phyloP scores from a whole-genome alignment of 23 tunicate species.

The Pegea sp. region DNA sequence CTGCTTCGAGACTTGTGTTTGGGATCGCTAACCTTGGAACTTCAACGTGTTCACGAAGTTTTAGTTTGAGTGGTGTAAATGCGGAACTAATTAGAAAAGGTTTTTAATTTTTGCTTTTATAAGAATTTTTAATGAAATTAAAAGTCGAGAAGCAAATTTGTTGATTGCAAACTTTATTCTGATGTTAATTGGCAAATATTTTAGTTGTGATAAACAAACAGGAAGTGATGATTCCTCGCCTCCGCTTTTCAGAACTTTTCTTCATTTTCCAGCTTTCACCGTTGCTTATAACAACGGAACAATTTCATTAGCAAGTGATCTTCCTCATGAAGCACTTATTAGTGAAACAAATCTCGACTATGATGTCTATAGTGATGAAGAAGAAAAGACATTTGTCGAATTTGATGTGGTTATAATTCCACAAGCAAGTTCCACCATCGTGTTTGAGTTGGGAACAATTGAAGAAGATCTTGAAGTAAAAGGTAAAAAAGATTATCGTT shows the following conservation, averaged over 20 bases:
- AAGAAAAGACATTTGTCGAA: constrained; percentile 20
- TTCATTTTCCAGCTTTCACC: constrained; percentile 29
- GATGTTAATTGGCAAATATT: too few species aligned
- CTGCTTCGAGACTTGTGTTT: constrained; percentile 14
- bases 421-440: constrained; percentile 50
- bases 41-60: constrained; percentile 39
- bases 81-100: constrained; percentile 24
- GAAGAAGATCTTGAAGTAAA: not conserved
- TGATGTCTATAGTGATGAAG: constrained; percentile 38
- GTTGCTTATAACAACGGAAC: constrained; percentile 87
- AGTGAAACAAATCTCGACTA: constrained; percentile 14
- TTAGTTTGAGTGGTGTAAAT: constrained; percentile 39
- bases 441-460: constrained; percentile 12
- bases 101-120: too few species aligned
- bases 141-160: too few species aligned
- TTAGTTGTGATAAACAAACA: too few species aligned
- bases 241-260: too few species aligned
- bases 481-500: not conserved
- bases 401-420: constrained; percentile 55
- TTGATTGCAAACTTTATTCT: too few species aligned
- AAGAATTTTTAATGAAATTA: too few species aligned
- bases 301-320: constrained; percentile 21
- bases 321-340: constrained; percentile 40
- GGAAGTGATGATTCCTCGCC: too few species aligned
- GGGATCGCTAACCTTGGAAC: constrained; percentile 33